Conservation (phyloP, 1,140 invertebrate genomes). For the Oryzaephilus surinamensis region DNA sequence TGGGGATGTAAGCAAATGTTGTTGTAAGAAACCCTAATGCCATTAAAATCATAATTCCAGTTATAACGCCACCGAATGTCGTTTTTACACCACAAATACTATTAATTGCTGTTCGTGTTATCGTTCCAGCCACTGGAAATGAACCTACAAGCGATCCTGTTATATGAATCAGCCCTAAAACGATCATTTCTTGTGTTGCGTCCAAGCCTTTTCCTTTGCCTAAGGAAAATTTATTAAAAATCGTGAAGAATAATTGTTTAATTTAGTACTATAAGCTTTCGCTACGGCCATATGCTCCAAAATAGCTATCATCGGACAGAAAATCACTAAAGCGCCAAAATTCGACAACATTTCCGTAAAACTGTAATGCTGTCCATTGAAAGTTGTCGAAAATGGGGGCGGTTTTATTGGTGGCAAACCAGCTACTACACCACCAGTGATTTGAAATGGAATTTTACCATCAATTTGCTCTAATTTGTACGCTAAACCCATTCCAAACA, state of each 20-base stretch:
- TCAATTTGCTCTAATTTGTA: slow-evolving; percentile 49
- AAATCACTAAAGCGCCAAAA: slow-evolving; percentile 54
- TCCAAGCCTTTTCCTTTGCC: slow-evolving; percentile 66
- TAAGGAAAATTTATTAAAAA: slow-evolving; percentile 30
- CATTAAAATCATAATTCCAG: slow-evolving; percentile 57
- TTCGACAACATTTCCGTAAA: slow-evolving; percentile 52
- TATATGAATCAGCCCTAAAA: slow-evolving; percentile 74
- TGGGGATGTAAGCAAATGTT: slow-evolving; percentile 65
- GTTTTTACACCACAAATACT: slow-evolving; percentile 79
- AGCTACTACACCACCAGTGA: slow-evolving; percentile 43
- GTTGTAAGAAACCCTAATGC: slow-evolving; percentile 57
- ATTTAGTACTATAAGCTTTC: slow-evolving; percentile 44
- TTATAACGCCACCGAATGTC: slow-evolving; percentile 67
- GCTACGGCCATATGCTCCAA: slow-evolving; percentile 77
- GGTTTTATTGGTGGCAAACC: slow-evolving; percentile 3
- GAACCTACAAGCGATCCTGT: slow-evolving; percentile 74
- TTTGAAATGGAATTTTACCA: slow-evolving; percentile 48
- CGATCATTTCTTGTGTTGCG: slow-evolving; percentile 73
- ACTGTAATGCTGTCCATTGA: slow-evolving; percentile 37
- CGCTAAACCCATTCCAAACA: slow-evolving; percentile 52
- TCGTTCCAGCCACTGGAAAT: slow-evolving; percentile 77
- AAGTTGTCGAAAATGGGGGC: background rate
- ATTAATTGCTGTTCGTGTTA: slow-evolving; percentile 80
- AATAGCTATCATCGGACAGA: slow-evolving; percentile 71
- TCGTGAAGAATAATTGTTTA: slow-evolving; percentile 6